Evolutionary conservation across 1,140 invertebrate species (phyloP), one percentile per base, ranked within the genome.

Genomic region (Plodia interpunctella): DNA sequence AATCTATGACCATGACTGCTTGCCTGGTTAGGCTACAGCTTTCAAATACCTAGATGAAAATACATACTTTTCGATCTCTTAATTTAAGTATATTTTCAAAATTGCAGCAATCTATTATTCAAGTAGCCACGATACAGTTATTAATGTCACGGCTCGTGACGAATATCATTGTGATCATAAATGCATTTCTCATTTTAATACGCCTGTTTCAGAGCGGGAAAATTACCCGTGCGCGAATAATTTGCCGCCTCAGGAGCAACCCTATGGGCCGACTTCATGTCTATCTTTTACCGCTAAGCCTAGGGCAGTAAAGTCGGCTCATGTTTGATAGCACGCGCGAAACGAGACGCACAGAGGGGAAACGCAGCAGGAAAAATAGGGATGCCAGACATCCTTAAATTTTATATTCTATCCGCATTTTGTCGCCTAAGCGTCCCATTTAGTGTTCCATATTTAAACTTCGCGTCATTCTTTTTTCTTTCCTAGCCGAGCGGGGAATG

Each of bases 341-440:
- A 86, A 65, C 59, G 73, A 79, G 83, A 85, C 64, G 63, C 64
- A 63, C 59, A 63, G 49, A 72, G 55, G 25, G 30, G 53, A 57
- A 44, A n/a, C 53, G 28, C 28, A 52, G 32, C 55, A 55, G 76
- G 69, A 56, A 50, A 25, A 68, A 83, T 56, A 87, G 62, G 69
- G 82, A 89, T 51, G 64, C 57, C 49, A 55, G 52, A 20, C 63
- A 64, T 83, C 80, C 82, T 87, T 85, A 86, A 87, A 87, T 84
- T 89, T 89, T 87, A 87, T 89, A 89, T 89, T 89, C 87, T 87
- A 87, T 84, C 87, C 84, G 76, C 84, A 87, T 87, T 87, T 87
- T 87, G 83, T 87, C 84, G 87, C 82, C 84, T 89, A 87, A 89
- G 84, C 87, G 87, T 89, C 87, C 83, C 84, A 87, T 89, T 89